Evolutionary conservation across 2,797 vertebrate species (phyloP).

Genomic region (Trematomus bernacchii): DNA sequence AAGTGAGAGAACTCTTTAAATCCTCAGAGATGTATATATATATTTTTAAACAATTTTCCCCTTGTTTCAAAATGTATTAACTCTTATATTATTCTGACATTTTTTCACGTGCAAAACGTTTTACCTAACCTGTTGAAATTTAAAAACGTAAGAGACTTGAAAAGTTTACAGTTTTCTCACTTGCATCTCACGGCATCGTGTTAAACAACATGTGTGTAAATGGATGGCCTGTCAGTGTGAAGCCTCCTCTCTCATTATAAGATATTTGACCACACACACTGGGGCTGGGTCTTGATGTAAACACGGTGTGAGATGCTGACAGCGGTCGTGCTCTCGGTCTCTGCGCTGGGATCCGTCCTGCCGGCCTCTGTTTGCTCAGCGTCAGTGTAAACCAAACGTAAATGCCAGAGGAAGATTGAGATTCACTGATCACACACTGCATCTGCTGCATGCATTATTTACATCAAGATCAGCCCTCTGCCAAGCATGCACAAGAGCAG

Average conservation of each 20-base stretch:
- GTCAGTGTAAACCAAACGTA: conserved; percentile 67
- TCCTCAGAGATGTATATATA: too few species aligned
- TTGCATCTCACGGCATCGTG: too few species aligned
- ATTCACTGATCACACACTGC: conserved; percentile 74
- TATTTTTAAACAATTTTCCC: too few species aligned
- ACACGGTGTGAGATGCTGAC: conserved; percentile 73
- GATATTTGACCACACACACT: neutral
- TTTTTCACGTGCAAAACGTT: too few species aligned
- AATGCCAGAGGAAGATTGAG: conserved; percentile 80
- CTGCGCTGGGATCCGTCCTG: conserved; percentile 56
- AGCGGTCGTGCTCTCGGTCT: conserved; percentile 47
- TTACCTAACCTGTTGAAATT: too few species aligned
- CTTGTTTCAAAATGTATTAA: too few species aligned
- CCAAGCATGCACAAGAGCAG: conserved; percentile 64
- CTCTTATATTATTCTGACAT: too few species aligned
- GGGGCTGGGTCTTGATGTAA: conserved; percentile 47
- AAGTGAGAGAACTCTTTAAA: too few species aligned
- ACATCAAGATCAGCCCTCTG: conserved; percentile 70
- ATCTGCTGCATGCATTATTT: conserved; percentile 84
- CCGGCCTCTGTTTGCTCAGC: conserved; percentile 73
- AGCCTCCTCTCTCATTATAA: conserved; percentile 14
- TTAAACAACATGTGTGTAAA: neutral
- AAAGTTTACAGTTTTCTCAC: too few species aligned
- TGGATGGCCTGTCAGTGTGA: conserved; percentile 7
- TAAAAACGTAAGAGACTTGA: too few species aligned